Percentiles rank a stretch among this genome's conserved stretches.
phyloP scores from a whole-genome alignment of 2,888 invertebrate genomes.

The Xestia rhomboidea region DNA sequence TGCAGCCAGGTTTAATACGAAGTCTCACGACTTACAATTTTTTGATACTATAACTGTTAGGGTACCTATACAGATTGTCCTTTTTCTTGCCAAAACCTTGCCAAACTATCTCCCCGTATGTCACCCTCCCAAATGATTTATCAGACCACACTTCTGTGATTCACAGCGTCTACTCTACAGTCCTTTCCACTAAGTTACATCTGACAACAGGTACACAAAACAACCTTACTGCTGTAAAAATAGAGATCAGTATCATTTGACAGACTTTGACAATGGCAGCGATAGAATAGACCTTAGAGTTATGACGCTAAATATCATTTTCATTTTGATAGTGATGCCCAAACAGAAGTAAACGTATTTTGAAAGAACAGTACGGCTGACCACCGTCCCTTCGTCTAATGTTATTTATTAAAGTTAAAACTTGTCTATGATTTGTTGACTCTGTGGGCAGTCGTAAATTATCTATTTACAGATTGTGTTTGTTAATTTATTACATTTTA shows the following conservation, averaged over 20 bases:
- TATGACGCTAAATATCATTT: background rate
- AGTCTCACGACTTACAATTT: background rate
- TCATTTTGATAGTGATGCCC: background rate
- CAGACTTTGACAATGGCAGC: background rate
- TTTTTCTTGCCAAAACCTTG: constrained; percentile 30
- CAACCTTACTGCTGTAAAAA: background rate
- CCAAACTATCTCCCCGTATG: constrained; percentile 33
- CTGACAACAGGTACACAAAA: background rate
- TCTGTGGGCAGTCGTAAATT: constrained; percentile 59
- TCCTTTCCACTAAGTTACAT: background rate
- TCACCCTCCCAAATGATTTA: constrained; percentile 64
- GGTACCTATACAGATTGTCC: no score
- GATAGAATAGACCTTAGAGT: background rate
- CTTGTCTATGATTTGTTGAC: constrained; percentile 61
- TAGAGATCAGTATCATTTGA: background rate
- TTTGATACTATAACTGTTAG: background rate
- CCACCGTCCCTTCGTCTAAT: constrained; percentile 64
- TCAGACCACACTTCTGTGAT: constrained; percentile 67
- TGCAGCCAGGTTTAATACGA: background rate
- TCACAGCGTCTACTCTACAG: constrained; percentile 52
- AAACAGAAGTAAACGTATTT: background rate
- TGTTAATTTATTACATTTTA: constrained; percentile 60
- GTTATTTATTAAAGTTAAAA: constrained; percentile 66
- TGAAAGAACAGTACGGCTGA: constrained; percentile 63
- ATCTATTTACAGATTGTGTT: constrained; percentile 57